Conservation (phyloP, 2,888 invertebrate genomes). For the Atherix ibis region DNA sequence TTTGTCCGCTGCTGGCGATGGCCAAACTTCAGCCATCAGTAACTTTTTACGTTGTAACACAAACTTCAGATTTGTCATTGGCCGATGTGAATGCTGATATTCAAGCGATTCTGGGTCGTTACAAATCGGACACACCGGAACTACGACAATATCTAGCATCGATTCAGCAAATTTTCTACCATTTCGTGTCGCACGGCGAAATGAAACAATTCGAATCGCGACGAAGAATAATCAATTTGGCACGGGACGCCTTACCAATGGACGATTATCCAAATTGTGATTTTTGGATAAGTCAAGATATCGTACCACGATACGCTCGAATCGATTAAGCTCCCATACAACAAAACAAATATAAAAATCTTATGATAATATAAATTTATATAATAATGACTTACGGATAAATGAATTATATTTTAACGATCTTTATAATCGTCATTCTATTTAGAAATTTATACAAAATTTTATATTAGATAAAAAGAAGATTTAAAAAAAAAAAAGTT, state of each 20-base stretch:
- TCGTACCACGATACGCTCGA: constrained; percentile 60
- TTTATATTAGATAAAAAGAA: too few species aligned
- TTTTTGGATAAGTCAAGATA: constrained; percentile 56
- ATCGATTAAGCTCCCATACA: too few species aligned
- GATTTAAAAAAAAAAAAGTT: too few species aligned
- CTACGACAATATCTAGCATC: constrained; percentile 60
- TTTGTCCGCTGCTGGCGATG: constrained; percentile 59
- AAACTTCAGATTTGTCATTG: constrained; percentile 37
- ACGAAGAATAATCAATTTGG: constrained; percentile 45
- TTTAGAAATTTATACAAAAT: too few species aligned
- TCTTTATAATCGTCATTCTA: too few species aligned
- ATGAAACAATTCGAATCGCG: constrained; percentile 44
- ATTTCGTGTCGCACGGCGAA: constrained; percentile 63
- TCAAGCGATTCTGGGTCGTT: constrained; percentile 62
- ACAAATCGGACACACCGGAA: constrained; percentile 53
- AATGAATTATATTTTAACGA: too few species aligned
- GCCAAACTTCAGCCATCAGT: constrained; percentile 45
- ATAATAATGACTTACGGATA: too few species aligned
- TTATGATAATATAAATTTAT: too few species aligned
- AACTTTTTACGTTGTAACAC: constrained; percentile 59
- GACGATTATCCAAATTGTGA: constrained; percentile 57
- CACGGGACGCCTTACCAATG: constrained; percentile 50
- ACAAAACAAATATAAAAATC: too few species aligned
- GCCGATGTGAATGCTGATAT: constrained; percentile 50
- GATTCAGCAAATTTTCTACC: constrained; percentile 69